phyloP scores from a whole-genome alignment of 2,888 invertebrate species.

The Scaptomyza polygonia region DNA sequence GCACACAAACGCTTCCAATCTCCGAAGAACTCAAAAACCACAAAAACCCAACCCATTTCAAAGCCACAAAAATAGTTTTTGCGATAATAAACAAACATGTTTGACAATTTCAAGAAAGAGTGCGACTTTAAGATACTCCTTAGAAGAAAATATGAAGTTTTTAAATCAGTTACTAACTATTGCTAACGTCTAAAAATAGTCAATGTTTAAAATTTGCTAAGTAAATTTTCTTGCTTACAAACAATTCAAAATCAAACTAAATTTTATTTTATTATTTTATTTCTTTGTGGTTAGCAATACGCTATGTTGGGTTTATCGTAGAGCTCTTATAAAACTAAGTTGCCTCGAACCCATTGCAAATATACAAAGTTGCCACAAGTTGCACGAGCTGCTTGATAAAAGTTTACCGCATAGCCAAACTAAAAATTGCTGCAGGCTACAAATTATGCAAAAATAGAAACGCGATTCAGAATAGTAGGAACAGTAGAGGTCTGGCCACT shows the following conservation, averaged over 20 bases:
- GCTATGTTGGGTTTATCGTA: neutral
- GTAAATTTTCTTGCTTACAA: neutral
- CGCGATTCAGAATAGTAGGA: slow-evolving; percentile 21
- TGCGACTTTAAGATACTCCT: slow-evolving; percentile 3
- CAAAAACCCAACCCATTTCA: slow-evolving; percentile 6
- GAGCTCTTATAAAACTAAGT: slow-evolving; percentile 5
- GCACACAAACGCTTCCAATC: slow-evolving; percentile 35
- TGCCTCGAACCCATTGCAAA: slow-evolving; percentile 2
- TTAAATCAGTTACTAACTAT: neutral
- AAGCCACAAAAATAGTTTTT: slow-evolving; percentile 21
- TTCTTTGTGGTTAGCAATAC: neutral
- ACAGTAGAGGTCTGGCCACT: neutral
- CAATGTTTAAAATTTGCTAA: neutral
- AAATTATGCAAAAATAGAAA: slow-evolving; percentile 67
- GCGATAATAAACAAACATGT: slow-evolving; percentile 6
- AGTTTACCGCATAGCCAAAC: slow-evolving; percentile 26
- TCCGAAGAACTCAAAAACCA: neutral
- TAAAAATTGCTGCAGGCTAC: slow-evolving; percentile 49
- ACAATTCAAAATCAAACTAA: neutral
- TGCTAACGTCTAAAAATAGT: no score
- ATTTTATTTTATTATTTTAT: neutral
- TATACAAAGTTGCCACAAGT: slow-evolving; percentile 46
- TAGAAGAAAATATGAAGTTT: neutral
- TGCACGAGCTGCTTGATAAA: slow-evolving; percentile 41
- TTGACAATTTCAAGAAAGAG: neutral